Base-by-base conservation (phyloP, 2,888 invertebrate genomes). In the Tetragnatha montana region DNA sequence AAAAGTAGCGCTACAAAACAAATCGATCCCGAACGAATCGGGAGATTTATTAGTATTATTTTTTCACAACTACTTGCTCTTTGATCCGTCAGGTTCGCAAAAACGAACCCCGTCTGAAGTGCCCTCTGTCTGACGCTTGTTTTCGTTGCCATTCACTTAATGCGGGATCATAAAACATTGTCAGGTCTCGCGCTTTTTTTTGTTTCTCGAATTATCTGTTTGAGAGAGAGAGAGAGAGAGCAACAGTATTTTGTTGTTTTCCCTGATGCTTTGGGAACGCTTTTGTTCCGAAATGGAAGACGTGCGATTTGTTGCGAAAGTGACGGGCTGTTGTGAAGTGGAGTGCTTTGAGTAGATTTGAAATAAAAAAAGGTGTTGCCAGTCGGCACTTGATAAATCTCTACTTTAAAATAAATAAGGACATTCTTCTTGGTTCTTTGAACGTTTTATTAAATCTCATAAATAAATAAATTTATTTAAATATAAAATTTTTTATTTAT, bases 21-120 rank as follows among this genome's bases (percentile, higher is more conserved):
- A 73, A 82, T 82, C 82, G 82, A 82, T 82, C 74, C 22, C 10
- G 82, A 60, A 17, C 6, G 68, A 86, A 80, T 86, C 21, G 73
- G 68, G 60, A 68, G 75, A 76, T 84, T 84, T 84, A 76, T 84
- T 84, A 60, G 8, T 84, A 69, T 84, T 84, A 35, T 83, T 76
- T 68, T 75, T 47, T 76, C 47, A 19, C 12, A 70, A n/a, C 60
- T 69, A n/a, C 19, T 22, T 73, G 74, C 47, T 60, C 60, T 73
- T 82, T 60, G 82, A 22, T 82, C 82, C 19, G 35, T 73, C 79
- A 60, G 60, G 60, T 60, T 17, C 8, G 60, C 12, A 60, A 60
- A 60, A 60, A 12, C 14, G 17, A 60, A 12, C 60, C 60, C 17
- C 60, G 60, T 60, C 10, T 10, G 60, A 60, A 60, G 60, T 60